Percentiles rank a stretch among this genome's conserved stretches.
Evolutionary conservation across 2,113 vertebrate species (phyloP).

Genomic region (Tupaia tana): DNA sequence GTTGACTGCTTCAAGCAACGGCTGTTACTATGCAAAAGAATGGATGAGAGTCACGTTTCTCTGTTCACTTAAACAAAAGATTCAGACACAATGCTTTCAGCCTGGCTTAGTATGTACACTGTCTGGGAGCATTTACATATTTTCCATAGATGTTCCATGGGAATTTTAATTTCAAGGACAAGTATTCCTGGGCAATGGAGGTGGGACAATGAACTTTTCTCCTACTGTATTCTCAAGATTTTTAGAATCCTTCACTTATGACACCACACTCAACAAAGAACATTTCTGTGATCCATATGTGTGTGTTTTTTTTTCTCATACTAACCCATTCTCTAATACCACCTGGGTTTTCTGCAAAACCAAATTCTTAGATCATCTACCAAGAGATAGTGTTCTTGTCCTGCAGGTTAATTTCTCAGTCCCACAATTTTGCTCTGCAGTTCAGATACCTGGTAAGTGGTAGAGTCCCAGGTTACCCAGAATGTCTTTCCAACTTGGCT

Average conservation of each 20-base stretch:
- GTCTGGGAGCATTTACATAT: neutral
- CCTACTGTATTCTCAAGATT: neutral
- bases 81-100: slow-evolving; percentile 22
- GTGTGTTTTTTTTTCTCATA: neutral
- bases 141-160: slow-evolving; percentile 12
- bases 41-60: neutral
- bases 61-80: slow-evolving; percentile 25
- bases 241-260: neutral
- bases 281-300: neutral
- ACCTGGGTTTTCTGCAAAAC: neutral
- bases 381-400: neutral
- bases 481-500: neutral
- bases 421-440: neutral
- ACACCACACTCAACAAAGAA: neutral
- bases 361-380: neutral
- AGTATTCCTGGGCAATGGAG: neutral
- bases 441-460: neutral
- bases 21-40: neutral
- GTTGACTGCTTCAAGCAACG: neutral
- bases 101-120: neutral
- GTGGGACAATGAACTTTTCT: too few species aligned
- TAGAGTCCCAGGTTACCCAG: neutral
- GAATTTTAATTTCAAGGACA: slow-evolving; percentile 4
- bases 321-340: neutral
- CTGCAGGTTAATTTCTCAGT: neutral